Evolutionary conservation across 1,140 invertebrate genomes (phyloP).

Genomic region (Lanistes nyassanus): DNA sequence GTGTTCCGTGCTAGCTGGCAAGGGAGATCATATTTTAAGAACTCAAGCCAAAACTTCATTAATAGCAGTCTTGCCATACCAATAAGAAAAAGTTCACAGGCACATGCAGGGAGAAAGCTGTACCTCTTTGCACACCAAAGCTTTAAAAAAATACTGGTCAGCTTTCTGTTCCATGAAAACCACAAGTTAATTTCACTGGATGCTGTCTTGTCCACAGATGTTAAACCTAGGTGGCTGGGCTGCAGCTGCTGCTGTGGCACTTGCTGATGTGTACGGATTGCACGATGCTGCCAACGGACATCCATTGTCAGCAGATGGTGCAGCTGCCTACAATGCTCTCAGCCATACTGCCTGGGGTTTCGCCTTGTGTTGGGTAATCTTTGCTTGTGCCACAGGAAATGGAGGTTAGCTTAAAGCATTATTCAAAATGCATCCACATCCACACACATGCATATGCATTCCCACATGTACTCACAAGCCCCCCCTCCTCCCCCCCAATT

Average conservation of each 20-base stretch:
- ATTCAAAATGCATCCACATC: no score
- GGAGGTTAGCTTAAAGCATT: constrained; percentile 52
- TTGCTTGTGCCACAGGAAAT: constrained; percentile 61
- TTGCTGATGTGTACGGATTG: constrained; percentile 46
- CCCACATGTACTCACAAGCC: no score
- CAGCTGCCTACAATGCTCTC: constrained; percentile 59
- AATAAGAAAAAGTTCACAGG: no score
- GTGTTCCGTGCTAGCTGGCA: no score
- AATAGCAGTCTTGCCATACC: no score
- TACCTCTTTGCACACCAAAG: neutral
- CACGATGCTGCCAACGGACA: constrained; percentile 34
- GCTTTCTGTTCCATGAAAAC: neutral
- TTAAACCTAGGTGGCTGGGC: constrained; percentile 32
- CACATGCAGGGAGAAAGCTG: no score
- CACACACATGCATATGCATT: no score
- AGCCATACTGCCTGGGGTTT: constrained; percentile 62
- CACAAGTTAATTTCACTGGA: no score
- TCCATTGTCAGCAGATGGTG: constrained; percentile 29
- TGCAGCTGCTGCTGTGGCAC: constrained; percentile 29
- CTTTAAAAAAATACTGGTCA: neutral
- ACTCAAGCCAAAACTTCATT: no score
- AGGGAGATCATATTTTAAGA: no score
- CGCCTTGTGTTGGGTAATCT: constrained; percentile 66
- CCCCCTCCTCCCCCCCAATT: no score
- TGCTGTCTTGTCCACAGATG: neutral